Evolutionary conservation across 2,888 invertebrate species (phyloP).

Genomic region (Himalopsyche japonica): DNA sequence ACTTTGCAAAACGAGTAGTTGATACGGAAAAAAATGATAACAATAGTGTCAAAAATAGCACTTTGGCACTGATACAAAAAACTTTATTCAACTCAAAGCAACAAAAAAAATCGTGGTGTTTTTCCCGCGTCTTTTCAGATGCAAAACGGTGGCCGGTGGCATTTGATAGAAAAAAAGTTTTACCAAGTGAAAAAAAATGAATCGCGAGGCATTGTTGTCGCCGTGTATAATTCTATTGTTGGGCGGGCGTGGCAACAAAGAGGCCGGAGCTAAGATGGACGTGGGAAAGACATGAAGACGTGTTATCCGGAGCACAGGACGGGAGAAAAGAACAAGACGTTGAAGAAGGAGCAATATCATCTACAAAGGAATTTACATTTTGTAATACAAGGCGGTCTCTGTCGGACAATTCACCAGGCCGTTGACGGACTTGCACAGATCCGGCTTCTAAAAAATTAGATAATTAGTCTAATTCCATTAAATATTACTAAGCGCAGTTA

Average conservation of each 20-base stretch:
- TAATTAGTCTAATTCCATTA: no score
- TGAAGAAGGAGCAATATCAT: neutral
- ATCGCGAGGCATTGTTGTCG: slow-evolving; percentile 29
- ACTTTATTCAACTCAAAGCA: neutral
- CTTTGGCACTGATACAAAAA: neutral
- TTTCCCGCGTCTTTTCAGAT: slow-evolving; percentile 27
- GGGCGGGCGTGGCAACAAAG: neutral
- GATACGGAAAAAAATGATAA: neutral
- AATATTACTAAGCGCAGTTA: no score
- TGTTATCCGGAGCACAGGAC: neutral
- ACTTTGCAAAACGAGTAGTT: neutral
- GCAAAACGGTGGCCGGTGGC: slow-evolving; percentile 25
- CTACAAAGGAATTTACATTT: slow-evolving; percentile 8
- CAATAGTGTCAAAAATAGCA: neutral
- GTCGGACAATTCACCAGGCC: neutral
- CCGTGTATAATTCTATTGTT: slow-evolving; percentile 37
- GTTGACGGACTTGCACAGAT: neutral
- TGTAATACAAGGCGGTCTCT: neutral
- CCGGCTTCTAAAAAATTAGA: neutral
- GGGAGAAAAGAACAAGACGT: neutral
- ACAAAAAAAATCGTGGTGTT: slow-evolving; percentile 1
- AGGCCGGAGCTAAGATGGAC: slow-evolving; percentile 4
- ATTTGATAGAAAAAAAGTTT: slow-evolving; percentile 14
- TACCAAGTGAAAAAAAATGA: slow-evolving; percentile 6
- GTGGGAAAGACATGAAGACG: slow-evolving; percentile 22